phyloP scores from a whole-genome alignment of 2,113 vertebrate species.

The Osmerus mordax region DNA sequence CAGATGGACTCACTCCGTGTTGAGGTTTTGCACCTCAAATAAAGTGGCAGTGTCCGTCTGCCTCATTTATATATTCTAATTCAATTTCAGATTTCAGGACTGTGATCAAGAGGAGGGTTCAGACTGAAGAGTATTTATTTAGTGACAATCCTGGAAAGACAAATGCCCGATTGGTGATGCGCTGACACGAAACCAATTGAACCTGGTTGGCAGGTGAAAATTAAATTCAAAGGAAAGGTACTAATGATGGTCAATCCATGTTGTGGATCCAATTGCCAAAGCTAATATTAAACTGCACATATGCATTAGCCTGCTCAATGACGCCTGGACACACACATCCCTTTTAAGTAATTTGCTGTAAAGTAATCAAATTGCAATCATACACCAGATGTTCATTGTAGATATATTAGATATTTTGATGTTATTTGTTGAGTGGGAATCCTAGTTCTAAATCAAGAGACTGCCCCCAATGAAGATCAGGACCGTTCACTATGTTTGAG shows the following conservation, averaged over 20 bases:
- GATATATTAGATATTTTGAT: no score
- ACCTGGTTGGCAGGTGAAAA: conserved; percentile 50
- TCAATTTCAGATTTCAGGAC: conserved; percentile 14
- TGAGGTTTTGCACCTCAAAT: conserved; percentile 3
- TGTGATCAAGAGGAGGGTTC: conserved; percentile 2
- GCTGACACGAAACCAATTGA: conserved; percentile 65
- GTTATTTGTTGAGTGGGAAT: no score
- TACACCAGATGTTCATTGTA: no score
- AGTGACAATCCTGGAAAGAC: conserved; percentile 25
- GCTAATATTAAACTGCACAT: conserved; percentile 58
- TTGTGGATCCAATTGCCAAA: conserved; percentile 48
- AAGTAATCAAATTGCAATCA: neutral
- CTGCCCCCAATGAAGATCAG: no score
- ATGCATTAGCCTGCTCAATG: conserved; percentile 47
- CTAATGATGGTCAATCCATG: conserved; percentile 54
- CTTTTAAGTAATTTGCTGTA: neutral
- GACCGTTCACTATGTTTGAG: no score
- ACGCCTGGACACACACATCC: conserved; percentile 33
- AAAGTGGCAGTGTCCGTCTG: neutral
- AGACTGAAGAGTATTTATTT: conserved; percentile 47
- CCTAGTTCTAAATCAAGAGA: no score
- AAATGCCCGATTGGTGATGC: conserved; percentile 53
- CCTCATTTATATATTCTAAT: conserved; percentile 13
- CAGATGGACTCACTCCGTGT: neutral
- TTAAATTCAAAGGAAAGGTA: conserved; percentile 53